These are phyloP conservation scores for Perodicticus potto DNA, from an alignment of 2,797 vertebrate species.

Conservation along the genomic window DNA sequence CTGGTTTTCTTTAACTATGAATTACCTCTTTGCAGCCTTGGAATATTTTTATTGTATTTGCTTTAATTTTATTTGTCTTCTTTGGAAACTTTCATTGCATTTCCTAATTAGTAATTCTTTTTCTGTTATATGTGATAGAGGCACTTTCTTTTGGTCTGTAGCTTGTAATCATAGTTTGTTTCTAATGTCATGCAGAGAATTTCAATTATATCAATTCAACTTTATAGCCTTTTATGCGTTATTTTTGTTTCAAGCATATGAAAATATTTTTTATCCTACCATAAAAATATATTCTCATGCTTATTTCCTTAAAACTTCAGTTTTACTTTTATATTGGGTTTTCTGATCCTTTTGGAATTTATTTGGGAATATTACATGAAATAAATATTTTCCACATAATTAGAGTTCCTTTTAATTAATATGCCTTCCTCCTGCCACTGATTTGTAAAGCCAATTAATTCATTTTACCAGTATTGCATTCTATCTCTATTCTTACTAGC, in stretches of 20 bases:
- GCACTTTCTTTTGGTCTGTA: not conserved
- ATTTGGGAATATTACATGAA: not conserved
- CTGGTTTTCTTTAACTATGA: constrained; percentile 11
- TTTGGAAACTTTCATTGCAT: not conserved
- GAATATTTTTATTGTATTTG: constrained; percentile 21
- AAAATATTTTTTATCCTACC: not conserved
- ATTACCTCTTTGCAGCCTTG: not conserved
- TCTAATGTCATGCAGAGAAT: not conserved
- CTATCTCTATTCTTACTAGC: not conserved
- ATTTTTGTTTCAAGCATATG: not conserved
- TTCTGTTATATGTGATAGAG: not conserved
- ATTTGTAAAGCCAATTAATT: not conserved
- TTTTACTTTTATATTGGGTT: constrained; percentile 17
- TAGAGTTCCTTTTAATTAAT: not conserved
- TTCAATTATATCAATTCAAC: not conserved
- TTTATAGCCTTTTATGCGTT: not conserved
- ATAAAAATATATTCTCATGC: not conserved
- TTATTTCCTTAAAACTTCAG: constrained; percentile 1
- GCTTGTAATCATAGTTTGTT: not conserved
- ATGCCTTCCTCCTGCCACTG: not conserved
- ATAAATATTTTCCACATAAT: not conserved
- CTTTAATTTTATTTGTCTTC: not conserved
- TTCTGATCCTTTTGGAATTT: not conserved
- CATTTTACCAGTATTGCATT: not conserved
- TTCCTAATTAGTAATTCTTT: not conserved